phyloP scores from a whole-genome alignment of 2,797 vertebrate species.

The Syncerus caffer region DNA sequence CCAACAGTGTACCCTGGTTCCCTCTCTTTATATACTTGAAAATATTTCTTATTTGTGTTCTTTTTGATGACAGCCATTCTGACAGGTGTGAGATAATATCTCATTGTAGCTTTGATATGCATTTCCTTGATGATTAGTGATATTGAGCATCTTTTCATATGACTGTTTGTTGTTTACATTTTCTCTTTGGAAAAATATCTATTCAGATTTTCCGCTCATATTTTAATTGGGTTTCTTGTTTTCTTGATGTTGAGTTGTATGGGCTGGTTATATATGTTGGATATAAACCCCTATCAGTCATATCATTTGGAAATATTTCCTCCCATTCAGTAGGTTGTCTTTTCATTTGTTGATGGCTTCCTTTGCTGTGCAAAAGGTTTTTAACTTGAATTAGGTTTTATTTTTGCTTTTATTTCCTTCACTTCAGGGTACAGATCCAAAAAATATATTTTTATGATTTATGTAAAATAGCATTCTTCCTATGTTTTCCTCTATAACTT shows the following conservation, averaged over 20 bases:
- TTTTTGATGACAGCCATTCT: not conserved
- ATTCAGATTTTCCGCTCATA: not conserved
- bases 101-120: not conserved
- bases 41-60: not conserved
- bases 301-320: not conserved
- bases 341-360: not conserved
- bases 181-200: not conserved
- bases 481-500: not conserved
- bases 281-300: not conserved
- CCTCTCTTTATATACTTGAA: not conserved
- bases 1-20: not conserved
- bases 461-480: not conserved
- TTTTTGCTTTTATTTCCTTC: not conserved
- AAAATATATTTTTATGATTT: not conserved
- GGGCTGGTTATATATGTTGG: not conserved
- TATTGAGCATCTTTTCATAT: not conserved
- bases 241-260: not conserved
- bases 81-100: not conserved
- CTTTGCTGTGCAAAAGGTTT: not conserved
- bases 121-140: not conserved
- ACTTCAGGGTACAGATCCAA: not conserved
- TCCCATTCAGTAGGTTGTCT: not conserved
- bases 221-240: not conserved
- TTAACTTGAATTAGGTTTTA: not conserved
- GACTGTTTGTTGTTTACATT: not conserved